Conservation (phyloP, 2,888 invertebrate genomes). For the Sialis lutaria region DNA sequence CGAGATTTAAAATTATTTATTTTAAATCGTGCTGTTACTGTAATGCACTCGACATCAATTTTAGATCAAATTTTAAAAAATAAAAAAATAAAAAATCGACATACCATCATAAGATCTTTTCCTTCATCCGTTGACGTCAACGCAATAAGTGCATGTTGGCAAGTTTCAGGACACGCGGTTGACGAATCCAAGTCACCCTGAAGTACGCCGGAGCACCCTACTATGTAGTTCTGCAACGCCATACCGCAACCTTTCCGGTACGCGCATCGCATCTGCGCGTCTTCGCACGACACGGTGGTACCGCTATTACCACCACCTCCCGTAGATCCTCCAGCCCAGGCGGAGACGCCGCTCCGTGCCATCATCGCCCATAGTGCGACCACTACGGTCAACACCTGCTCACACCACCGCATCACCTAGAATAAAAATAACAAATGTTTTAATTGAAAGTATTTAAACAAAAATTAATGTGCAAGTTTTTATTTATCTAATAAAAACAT, state of each 20-base stretch:
- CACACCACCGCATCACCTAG: neutral
- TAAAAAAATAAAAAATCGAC: slow-evolving; percentile 15
- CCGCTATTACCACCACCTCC: neutral
- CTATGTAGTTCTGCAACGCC: slow-evolving; percentile 59
- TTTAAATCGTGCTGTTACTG: too few relatives aligned
- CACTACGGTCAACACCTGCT: neutral
- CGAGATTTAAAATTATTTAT: too few relatives aligned
- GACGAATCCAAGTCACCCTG: slow-evolving; percentile 32
- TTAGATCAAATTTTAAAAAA: neutral
- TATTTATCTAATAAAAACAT: too few relatives aligned
- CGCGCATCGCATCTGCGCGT: slow-evolving; percentile 55
- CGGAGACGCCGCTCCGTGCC: neutral
- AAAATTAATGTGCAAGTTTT: too few relatives aligned
- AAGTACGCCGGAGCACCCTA: slow-evolving; percentile 52
- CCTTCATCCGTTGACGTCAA: slow-evolving; percentile 66
- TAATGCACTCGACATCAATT: too few relatives aligned
- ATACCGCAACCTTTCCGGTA: slow-evolving; percentile 59
- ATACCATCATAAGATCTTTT: slow-evolving; percentile 56
- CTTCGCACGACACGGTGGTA: slow-evolving; percentile 31
- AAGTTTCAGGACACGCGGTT: slow-evolving; percentile 45
- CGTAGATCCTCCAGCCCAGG: too few relatives aligned
- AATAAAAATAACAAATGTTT: neutral
- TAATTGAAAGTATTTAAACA: too few relatives aligned
- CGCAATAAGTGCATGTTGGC: slow-evolving; percentile 62
- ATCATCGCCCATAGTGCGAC: neutral